Evolutionary conservation across 1,140 invertebrate species (phyloP), one percentile per base, ranked within the genome.

Genomic region (Drosophila azteca): DNA sequence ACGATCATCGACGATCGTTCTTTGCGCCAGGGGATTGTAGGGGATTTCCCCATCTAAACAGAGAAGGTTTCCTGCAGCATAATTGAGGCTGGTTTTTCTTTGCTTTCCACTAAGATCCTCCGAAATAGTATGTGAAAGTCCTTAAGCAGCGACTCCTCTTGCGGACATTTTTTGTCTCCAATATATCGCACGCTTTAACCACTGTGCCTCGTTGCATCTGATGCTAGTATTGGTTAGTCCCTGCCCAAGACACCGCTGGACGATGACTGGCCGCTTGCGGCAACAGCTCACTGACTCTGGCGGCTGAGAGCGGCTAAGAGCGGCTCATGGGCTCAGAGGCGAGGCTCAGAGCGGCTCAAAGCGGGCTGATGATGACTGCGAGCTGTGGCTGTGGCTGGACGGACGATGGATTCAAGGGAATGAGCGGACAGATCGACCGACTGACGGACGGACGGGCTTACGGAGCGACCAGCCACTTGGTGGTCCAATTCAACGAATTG

Each of bases 401-500:
- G 15, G 55, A 31, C 43, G 49, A 3, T 58, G 44, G 64, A 69
- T 70, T 70, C 67, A 26, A 70, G 65, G 51, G 65, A 70, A 70
- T 24, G n/a, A 49, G 69, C 45, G 22, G 31, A 39, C 35, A 13
- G 11, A 13, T 35, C 35, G 65, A 65, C 44, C 7, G 29, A 8
- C 29, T 1, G 52, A 61, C 24, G 5, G 11, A 39, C 52, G 31
- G 51, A 65, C 44, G 2, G 26, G 2, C 26, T 7, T 3, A 35
- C 45, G 35, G 52, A 61, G 31, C 39, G 74, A 65, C 55, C 13
- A 11, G 67, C 63, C 82, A 88, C 82, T 87, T 79, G 83, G 83
- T 88, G 83, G 83, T 88, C 83, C 83, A 88, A 88, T 88, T 88
- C 83, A 88, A 79, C 83, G 83, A 88, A 88, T 88, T 88, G 83